Percentiles rank a stretch among this genome's conserved stretches.
Conservation (phyloP, 2,888 invertebrate genomes). For the Muscina levida region DNA sequence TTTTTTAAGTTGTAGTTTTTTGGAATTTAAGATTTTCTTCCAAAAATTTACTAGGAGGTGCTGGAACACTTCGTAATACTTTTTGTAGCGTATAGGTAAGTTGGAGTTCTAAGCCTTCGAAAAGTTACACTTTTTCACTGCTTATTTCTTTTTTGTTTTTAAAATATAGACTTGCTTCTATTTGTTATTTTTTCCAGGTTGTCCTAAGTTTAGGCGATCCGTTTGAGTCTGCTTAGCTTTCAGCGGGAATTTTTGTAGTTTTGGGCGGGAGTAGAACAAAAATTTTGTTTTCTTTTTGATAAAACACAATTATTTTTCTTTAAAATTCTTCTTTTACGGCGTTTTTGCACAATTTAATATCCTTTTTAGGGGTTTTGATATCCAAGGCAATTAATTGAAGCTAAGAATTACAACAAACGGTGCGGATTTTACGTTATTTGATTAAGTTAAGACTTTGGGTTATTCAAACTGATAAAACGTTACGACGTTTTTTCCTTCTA, state of each 20-base stretch:
- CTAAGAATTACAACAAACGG: constrained; percentile 79
- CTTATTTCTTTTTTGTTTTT: constrained; percentile 70
- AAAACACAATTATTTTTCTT: constrained; percentile 66
- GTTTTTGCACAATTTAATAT: constrained; percentile 54
- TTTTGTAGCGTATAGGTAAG: constrained; percentile 66
- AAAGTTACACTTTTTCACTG: constrained; percentile 74
- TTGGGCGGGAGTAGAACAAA: constrained; percentile 45
- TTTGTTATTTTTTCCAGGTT: constrained; percentile 64
- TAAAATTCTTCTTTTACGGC: constrained; percentile 37
- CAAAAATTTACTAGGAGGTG: constrained; percentile 76
- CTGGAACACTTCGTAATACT: constrained; percentile 73
- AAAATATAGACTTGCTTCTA: constrained; percentile 66
- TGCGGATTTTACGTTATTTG: constrained; percentile 72
- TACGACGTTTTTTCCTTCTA: constrained; percentile 68
- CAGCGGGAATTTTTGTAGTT: constrained; percentile 20
- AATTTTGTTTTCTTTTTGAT: constrained; percentile 57
- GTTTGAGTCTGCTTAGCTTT: constrained; percentile 73
- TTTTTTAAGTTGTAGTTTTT: constrained; percentile 9
- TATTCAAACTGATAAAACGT: constrained; percentile 60
- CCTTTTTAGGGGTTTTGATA: constrained; percentile 26
- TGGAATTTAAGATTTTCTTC: constrained; percentile 57
- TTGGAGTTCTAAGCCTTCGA: constrained; percentile 75
- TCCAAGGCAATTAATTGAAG: constrained; percentile 62
- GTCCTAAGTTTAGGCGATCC: constrained; percentile 54
- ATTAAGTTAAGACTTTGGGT: constrained; percentile 39